Evolutionary conservation across 1,140 invertebrate species (phyloP), one percentile per base, ranked within the genome.

Genomic region (Zaprionus camerounensis): DNA sequence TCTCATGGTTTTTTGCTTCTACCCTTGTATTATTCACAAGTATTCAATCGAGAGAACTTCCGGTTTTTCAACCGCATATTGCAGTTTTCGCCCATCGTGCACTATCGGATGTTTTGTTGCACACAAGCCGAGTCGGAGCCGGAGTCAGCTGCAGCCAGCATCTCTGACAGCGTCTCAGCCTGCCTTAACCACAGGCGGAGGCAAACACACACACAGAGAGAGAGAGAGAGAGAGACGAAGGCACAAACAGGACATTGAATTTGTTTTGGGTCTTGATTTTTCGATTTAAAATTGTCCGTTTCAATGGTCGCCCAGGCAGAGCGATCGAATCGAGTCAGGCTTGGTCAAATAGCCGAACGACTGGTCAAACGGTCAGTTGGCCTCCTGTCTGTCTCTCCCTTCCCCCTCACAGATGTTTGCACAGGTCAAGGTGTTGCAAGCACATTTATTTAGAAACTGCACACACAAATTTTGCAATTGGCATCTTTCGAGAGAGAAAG

Each of bases 221-320:
- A n/a, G 15, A n/a, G 15, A 12, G 36, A 38, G 36, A 6, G 0
- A n/a, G 38, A 41, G 41, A 53, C 38, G 63, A 7, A 67, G 28
- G 53, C 69, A 67, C 83, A 81, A 87, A 88, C 84, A 83, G 84
- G 85, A 90, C 84, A 87, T 90, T 87, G 84, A 87, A 90, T 87
- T 90, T 90, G 81, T 90, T 87, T 87, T 90, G 81, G 84, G 78
- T 87, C 88, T 88, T 87, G 84, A 87, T 87, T 87, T 87, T 87
- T 87, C 84, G 84, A 87, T 90, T 87, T 79, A 74, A 87, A 87
- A 90, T 87, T 84, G 81, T 82, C 77, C 85, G 85, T 87, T 74
- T 87, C 85, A 87, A 87, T 87, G 80, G 83, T 31, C 73, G 49
- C 59, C 15, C 51, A 46, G 17, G 51, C 34, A 53, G 12, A 64